phyloP scores from a whole-genome alignment of 2,888 invertebrate genomes.

The Spisula solida region DNA sequence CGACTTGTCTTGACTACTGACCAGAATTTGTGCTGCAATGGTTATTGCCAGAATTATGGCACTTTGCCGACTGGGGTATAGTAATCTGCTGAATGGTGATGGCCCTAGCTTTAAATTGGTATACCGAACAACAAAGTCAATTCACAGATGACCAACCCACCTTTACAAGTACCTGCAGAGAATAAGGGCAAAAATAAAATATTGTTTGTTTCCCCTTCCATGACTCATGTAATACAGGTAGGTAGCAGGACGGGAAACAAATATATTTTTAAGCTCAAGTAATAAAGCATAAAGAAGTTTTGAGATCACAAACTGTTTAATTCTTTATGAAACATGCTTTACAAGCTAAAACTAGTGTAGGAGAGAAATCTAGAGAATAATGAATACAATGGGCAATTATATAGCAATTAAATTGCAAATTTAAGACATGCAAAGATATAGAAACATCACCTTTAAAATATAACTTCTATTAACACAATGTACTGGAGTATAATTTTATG shows the following conservation, averaged over 20 bases:
- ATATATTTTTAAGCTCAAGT: too few relatives aligned
- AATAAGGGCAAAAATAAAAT: too few relatives aligned
- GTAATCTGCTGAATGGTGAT: too few relatives aligned
- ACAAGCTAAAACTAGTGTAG: background rate
- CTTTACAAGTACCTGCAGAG: too few relatives aligned
- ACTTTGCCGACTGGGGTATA: too few relatives aligned
- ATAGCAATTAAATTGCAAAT: background rate
- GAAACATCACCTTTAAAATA: background rate
- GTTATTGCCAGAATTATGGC: too few relatives aligned
- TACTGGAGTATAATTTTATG: background rate
- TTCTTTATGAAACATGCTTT: slow-evolving; percentile 1
- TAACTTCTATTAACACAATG: background rate
- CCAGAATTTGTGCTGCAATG: background rate
- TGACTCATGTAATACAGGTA: too few relatives aligned
- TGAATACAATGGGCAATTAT: background rate
- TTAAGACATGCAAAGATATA: background rate
- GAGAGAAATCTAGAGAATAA: background rate
- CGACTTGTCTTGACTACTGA: background rate
- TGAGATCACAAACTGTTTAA: background rate
- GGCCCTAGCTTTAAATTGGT: too few relatives aligned
- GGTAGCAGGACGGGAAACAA: too few relatives aligned
- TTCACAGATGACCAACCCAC: too few relatives aligned
- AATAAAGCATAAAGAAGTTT: background rate
- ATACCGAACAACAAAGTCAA: too few relatives aligned
- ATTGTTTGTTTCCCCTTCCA: too few relatives aligned